A percentile compares a stretch with the other conserved stretches of the same genome.
Evolutionary conservation across 2,113 vertebrate species (phyloP).

Genomic region (Pseudopodoces humilis): DNA sequence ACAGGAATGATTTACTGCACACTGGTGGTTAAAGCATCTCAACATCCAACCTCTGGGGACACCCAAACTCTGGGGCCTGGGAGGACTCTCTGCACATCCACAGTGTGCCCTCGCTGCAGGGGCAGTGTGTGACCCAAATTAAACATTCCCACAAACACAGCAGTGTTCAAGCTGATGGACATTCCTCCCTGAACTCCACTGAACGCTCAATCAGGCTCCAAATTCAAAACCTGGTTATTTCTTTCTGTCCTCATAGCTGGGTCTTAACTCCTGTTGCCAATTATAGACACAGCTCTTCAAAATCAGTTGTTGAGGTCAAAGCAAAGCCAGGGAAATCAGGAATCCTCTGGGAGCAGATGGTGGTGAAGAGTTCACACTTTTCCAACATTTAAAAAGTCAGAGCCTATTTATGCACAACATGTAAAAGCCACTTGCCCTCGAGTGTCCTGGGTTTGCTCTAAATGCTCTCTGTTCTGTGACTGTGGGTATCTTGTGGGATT

Average conservation of each 20-base stretch:
- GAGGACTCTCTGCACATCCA: not conserved
- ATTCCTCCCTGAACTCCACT: not conserved
- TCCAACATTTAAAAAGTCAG: not conserved
- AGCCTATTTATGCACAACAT: not conserved
- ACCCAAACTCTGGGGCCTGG: not conserved
- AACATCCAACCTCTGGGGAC: accelerated
- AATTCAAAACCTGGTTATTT: not conserved
- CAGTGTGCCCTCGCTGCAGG: not conserved
- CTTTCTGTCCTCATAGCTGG: not conserved
- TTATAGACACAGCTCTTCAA: not conserved
- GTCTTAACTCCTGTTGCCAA: not conserved
- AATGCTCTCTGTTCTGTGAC: not conserved
- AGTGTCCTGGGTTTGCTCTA: not conserved
- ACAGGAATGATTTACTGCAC: accelerated
- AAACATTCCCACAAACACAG: not conserved
- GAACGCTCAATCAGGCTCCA: not conserved
- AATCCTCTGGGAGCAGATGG: not conserved
- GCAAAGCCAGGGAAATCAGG: not conserved
- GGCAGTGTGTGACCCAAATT: not conserved
- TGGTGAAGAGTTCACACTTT: not conserved
- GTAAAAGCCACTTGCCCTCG: not conserved
- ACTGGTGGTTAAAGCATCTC: not conserved
- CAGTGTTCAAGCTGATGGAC: not conserved
- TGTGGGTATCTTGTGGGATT: not conserved
- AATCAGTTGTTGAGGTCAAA: not conserved